These are phyloP conservation scores for Polymixis lichenea DNA, from an alignment of 2,888 invertebrate species.

Conservation along the genomic window DNA sequence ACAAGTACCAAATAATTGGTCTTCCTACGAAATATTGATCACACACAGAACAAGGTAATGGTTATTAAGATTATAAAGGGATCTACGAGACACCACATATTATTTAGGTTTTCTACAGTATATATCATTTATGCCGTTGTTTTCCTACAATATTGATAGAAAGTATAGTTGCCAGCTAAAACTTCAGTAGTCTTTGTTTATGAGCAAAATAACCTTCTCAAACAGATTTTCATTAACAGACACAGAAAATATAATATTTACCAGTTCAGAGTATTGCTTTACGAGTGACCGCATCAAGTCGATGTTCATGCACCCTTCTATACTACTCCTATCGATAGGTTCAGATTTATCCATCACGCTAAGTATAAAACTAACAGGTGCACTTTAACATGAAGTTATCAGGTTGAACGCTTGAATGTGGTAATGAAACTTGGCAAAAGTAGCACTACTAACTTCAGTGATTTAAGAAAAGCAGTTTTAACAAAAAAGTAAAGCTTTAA, in stretches of 20 bases:
- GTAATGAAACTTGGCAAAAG: not conserved
- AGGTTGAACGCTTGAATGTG: slow-evolving; percentile 1
- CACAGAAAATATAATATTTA: slow-evolving; percentile 66
- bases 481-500: not conserved
- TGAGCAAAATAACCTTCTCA: slow-evolving; percentile 21
- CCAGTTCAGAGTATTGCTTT: slow-evolving; percentile 88
- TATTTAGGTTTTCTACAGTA: not conserved
- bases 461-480: slow-evolving; percentile 1
- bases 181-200: not conserved
- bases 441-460: not conserved
- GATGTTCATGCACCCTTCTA: slow-evolving; percentile 80
- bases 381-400: slow-evolving; percentile 21
- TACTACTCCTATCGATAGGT: slow-evolving; percentile 71
- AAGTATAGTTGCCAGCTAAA: not conserved
- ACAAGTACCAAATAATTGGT: not conserved
- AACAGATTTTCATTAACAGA: not conserved
- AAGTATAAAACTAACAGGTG: slow-evolving; percentile 22
- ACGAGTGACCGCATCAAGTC: slow-evolving; percentile 88
- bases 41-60: not conserved
- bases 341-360: slow-evolving; percentile 80
- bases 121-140: not conserved
- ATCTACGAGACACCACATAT: not conserved
- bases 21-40: not conserved
- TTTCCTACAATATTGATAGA: not conserved
- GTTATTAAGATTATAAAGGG: not conserved